Percentiles rank a stretch among this genome's conserved stretches.
Conservation (phyloP, 2,113 vertebrate species). For the Etheostoma spectabile region DNA sequence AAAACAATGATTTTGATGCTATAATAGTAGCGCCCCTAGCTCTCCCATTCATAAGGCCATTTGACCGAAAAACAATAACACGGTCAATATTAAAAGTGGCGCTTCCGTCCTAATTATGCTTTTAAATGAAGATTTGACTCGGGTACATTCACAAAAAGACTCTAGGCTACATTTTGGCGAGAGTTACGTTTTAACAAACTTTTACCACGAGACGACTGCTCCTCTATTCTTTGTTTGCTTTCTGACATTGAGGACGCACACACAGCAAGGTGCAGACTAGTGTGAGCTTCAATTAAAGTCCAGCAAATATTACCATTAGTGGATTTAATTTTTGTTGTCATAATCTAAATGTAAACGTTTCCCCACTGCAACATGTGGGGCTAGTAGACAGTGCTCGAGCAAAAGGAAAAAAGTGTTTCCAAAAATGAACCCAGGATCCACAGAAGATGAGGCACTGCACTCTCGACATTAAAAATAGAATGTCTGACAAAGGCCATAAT, state of each 20-base stretch:
- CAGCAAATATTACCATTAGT: neutral
- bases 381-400: neutral
- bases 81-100: too few relatives aligned
- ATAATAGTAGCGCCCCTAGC: too few relatives aligned
- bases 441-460: conserved; percentile 11
- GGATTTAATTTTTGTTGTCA: neutral
- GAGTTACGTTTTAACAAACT: neutral
- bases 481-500: conserved; percentile 45
- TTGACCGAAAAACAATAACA: too few relatives aligned
- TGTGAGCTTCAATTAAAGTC: neutral
- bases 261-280: neutral
- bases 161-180: too few relatives aligned
- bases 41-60: too few relatives aligned
- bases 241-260: neutral
- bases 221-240: neutral
- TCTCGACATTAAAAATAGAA: conserved; percentile 36
- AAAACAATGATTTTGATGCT: too few relatives aligned
- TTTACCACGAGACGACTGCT: neutral
- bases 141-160: too few relatives aligned
- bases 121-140: too few relatives aligned
- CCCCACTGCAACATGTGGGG: neutral
- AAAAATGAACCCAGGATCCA: conserved; percentile 27
- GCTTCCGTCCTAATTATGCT: too few relatives aligned
- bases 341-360: neutral
- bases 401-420: conserved; percentile 19